These are phyloP conservation scores for Zonotrichia leucophrys DNA, from an alignment of 2,113 vertebrate species.

Conservation along the genomic window DNA sequence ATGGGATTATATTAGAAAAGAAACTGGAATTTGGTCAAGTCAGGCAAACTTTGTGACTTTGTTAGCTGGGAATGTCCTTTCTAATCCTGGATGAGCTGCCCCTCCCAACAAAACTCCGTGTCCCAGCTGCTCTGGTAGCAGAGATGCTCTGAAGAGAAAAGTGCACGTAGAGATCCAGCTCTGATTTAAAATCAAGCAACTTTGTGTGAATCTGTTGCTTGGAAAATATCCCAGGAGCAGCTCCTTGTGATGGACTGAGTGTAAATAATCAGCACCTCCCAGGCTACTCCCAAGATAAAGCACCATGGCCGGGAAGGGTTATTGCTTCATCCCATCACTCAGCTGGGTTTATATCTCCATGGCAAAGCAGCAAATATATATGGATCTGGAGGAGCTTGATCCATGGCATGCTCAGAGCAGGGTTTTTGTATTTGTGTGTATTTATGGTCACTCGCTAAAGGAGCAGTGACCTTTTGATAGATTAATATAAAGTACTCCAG, in stretches of 20 bases:
- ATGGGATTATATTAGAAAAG: neutral
- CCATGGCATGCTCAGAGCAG: neutral
- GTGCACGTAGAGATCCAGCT: neutral
- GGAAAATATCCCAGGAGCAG: constrained; percentile 8
- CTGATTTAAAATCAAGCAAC: neutral
- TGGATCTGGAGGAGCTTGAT: neutral
- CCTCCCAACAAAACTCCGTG: rapidly evolving
- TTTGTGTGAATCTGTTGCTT: neutral
- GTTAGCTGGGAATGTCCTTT: neutral
- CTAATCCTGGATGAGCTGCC: neutral
- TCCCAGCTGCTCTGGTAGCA: rapidly evolving
- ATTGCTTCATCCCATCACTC: neutral
- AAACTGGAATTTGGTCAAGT: neutral
- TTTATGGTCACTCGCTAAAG: constrained; percentile 23
- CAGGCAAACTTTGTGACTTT: neutral
- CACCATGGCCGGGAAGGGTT: neutral
- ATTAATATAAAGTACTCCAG: neutral
- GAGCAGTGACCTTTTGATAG: constrained; percentile 9
- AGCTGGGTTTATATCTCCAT: neutral
- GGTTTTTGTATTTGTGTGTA: neutral
- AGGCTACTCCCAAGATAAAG: neutral
- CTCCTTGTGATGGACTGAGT: neutral
- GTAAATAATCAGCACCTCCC: constrained; percentile 13
- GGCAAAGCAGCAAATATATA: neutral
- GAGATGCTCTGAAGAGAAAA: neutral